Percentiles rank a stretch among this genome's conserved stretches.
These are phyloP conservation scores for Rhinichthys osculus DNA, from an alignment of 2,797 vertebrate species.

Conservation along the genomic window DNA sequence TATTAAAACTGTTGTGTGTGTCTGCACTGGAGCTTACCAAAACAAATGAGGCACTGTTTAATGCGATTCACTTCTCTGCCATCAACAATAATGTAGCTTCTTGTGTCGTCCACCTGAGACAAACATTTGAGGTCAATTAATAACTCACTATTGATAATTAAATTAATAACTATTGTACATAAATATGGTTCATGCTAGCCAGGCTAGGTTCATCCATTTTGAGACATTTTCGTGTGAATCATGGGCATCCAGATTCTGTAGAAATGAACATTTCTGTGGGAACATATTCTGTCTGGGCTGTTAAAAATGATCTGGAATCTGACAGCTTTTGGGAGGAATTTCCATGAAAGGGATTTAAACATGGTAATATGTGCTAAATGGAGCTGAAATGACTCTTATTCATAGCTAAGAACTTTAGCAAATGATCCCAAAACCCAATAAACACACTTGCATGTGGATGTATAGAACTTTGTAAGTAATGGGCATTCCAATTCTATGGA, in stretches of 20 bases:
- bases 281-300: not conserved
- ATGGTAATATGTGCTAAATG: not conserved
- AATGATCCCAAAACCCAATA: not conserved
- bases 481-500: not conserved
- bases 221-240: not conserved
- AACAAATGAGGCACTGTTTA: conserved; percentile 60
- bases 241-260: not conserved
- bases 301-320: not conserved
- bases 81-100: conserved; percentile 48
- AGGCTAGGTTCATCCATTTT: not conserved
- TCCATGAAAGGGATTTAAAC: no score
- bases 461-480: not conserved
- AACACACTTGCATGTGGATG: not conserved
- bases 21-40: conserved; percentile 50
- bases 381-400: not conserved
- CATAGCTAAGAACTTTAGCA: not conserved
- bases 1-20: not conserved
- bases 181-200: not conserved
- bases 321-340: not conserved
- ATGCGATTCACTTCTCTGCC: conserved; percentile 18
- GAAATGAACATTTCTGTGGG: not conserved
- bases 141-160: not conserved
- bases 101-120: conserved; percentile 58
- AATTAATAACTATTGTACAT: not conserved
- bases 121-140: not conserved